Evolutionary conservation across 2,888 invertebrate species (phyloP), one percentile per base, ranked within the genome.

Genomic region (Pelosia muscerda): DNA sequence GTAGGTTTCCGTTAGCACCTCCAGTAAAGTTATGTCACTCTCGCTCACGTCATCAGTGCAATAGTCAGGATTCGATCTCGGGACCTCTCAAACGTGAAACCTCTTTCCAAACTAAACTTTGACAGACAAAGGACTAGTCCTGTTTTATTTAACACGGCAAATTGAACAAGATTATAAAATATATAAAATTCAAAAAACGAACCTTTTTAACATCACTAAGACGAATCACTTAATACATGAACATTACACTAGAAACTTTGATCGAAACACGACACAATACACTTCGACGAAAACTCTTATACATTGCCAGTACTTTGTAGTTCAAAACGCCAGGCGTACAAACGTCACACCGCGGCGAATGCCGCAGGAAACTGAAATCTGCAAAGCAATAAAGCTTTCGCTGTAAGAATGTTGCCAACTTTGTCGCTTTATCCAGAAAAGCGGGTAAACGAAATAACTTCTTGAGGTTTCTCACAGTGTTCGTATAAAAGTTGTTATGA

Each of bases 361-460:
- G 83, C 88, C 90, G 90, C 90, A 90, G 88, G 79, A 82, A 74
- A 90, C 90, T 90, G 79, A 82, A 84, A 82, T 77, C 83, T 84
- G 85, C 84, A 86, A 84, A 78, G 81, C 80, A 73, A 77, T 82
- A 82, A 83, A 83, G 79, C 77, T 77, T 78, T 82, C 76, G 57
- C 60, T 74, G 72, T 67, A 75, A 72, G 62, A 23, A 73, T 76
- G 83, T 81, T 83, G 77, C 82, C 57, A 77, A 63, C 25, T 5
- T 23, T 59, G 26, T 57, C 9, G 56, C 56, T 66, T 68, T 68
- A 60, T 70, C 73, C 60, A 0, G 15, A 31, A 61, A 60, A 66
- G 0, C 6, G 13, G 81, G 55, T 28, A 60, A 9, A 60, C 22
- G 55, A 60, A 57, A 60, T n/a, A 19, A 38, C 31, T 26, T 61